A percentile compares a stretch with the other conserved stretches of the same genome.
Evolutionary conservation across 2,113 vertebrate genomes (phyloP).

Genomic region (Raja brachyura): DNA sequence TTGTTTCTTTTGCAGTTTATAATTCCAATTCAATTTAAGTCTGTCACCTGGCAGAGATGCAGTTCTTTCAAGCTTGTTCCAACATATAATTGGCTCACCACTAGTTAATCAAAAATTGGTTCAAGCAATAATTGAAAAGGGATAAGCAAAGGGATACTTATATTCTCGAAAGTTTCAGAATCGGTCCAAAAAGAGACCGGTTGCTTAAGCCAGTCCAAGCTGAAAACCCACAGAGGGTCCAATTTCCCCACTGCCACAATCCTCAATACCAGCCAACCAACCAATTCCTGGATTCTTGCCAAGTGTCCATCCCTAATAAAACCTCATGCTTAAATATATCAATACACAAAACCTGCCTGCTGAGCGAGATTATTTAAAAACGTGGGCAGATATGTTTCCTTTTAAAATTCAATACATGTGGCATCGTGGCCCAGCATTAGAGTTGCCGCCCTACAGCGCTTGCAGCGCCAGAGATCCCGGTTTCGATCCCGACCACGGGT

Average conservation of each 20-base stretch:
- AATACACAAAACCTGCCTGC: not conserved
- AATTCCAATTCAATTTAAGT: constrained; percentile 14
- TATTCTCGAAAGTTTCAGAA: not conserved
- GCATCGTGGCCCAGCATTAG: no score
- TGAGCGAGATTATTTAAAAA: not conserved
- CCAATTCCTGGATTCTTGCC: not conserved
- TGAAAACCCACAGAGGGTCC: not conserved
- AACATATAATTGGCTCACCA: constrained; percentile 15
- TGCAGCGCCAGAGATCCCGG: no score
- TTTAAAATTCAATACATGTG: not conserved
- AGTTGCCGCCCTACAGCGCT: no score
- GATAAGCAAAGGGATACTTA: not conserved
- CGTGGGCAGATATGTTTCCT: not conserved
- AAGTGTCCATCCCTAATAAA: not conserved
- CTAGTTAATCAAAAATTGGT: not conserved
- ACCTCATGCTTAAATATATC: no score
- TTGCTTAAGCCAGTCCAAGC: not conserved
- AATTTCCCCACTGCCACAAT: not conserved
- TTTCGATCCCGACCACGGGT: no score
- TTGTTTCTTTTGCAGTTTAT: not conserved
- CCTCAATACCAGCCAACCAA: no score
- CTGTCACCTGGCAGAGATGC: not conserved
- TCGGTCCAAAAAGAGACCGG: not conserved
- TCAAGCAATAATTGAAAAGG: not conserved
- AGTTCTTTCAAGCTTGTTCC: not conserved